Conservation (phyloP, 2,888 invertebrate species). For the Sphaeridia pumilis region DNA sequence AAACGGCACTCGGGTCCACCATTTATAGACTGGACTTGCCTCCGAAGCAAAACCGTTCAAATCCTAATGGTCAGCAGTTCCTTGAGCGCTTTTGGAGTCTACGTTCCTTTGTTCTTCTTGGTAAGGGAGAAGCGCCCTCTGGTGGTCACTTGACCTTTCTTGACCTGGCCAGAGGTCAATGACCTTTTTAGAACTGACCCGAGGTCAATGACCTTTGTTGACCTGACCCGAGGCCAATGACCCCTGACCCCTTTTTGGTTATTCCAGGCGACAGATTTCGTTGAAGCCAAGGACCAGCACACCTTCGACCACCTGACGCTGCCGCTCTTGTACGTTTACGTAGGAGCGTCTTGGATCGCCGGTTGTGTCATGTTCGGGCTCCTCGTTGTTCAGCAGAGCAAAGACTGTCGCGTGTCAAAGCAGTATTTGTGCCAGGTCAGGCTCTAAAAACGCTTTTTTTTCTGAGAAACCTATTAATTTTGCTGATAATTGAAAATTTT, state of each 20-base stretch:
- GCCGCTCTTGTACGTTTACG: slow-evolving; percentile 44
- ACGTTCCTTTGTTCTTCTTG: slow-evolving; percentile 72
- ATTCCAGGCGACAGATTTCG: neutral
- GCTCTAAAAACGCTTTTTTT: neutral
- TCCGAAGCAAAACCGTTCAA: slow-evolving; percentile 60
- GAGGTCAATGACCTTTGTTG: no score
- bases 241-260: no score
- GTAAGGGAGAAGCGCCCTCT: no score
- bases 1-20: slow-evolving; percentile 65
- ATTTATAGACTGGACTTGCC: slow-evolving; percentile 73
- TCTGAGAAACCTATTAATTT: no score
- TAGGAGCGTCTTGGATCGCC: slow-evolving; percentile 70
- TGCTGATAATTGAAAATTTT: no score
- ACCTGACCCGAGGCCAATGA: no score
- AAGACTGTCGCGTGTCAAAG: slow-evolving; percentile 70
- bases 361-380: slow-evolving; percentile 71
- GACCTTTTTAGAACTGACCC: no score
- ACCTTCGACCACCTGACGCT: slow-evolving; percentile 8
- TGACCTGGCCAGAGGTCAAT: no score
- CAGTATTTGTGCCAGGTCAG: slow-evolving; percentile 59
- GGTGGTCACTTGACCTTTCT: no score
- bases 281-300: no score
- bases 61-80: slow-evolving; percentile 69
- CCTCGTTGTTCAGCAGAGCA: slow-evolving; percentile 67
- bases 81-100: slow-evolving; percentile 68